These are phyloP conservation scores for Psophia crepitans DNA, from an alignment of 2,113 vertebrate genomes.

Conservation along the genomic window DNA sequence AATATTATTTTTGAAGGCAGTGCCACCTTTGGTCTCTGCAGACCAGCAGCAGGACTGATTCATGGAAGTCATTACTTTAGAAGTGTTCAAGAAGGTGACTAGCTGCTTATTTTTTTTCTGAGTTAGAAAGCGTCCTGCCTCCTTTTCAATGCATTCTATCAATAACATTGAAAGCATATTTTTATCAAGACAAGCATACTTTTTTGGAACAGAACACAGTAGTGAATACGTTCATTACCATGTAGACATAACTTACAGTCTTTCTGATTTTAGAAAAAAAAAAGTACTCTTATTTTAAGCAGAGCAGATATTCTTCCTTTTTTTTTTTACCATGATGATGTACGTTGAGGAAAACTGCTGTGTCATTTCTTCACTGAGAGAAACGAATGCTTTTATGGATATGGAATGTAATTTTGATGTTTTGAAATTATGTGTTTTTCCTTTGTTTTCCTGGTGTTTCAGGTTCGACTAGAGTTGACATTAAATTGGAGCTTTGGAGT, in stretches of 20 bases:
- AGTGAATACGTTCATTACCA: not conserved
- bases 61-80: not conserved
- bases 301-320: not conserved
- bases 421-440: not conserved
- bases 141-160: not conserved
- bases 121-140: not conserved
- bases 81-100: not conserved
- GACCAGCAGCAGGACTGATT: not conserved
- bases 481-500: not conserved
- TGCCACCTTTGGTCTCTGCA: not conserved
- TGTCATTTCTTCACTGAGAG: not conserved
- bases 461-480: not conserved
- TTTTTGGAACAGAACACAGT: not conserved
- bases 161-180: not conserved
- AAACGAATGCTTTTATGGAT: not conserved
- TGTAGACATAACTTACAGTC: accelerated
- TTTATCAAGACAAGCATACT: not conserved
- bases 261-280: not conserved
- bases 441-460: not conserved
- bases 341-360: not conserved
- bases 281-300: not conserved
- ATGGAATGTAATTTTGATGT: not conserved
- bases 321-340: not conserved
- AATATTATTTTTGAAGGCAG: not conserved
- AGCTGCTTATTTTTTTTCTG: not conserved